Evolutionary conservation across 2,113 vertebrate species (phyloP).

Genomic region (Tonatia bakeri): DNA sequence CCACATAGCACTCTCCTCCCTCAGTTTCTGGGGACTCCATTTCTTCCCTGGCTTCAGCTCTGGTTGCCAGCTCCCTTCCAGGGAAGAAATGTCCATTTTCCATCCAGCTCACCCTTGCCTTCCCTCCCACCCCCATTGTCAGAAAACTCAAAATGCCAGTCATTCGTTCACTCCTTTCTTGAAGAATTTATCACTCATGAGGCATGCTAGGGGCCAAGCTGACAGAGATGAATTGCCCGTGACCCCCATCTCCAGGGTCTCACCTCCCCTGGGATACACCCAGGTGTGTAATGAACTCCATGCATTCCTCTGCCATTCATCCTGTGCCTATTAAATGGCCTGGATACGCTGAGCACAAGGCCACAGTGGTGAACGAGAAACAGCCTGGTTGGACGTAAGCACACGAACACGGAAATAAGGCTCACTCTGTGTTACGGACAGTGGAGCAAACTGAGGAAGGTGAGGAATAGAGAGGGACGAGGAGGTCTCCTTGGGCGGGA

Average conservation of each 20-base stretch:
- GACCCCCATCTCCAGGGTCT: neutral
- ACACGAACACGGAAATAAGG: neutral
- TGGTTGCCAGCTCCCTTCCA: neutral
- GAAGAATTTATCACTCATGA: neutral
- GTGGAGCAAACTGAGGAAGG: neutral
- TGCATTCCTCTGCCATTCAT: too few relatives aligned
- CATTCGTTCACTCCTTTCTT: neutral
- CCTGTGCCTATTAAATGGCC: neutral
- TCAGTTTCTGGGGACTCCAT: neutral
- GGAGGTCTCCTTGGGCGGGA: too few relatives aligned
- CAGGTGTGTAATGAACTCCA: rapidly evolving
- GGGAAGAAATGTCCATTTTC: neutral
- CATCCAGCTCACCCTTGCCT: neutral
- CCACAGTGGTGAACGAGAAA: neutral
- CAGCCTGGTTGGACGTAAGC: neutral
- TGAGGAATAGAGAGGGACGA: too few relatives aligned
- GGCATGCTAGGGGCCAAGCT: neutral
- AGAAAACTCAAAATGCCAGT: neutral
- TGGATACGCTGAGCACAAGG: neutral
- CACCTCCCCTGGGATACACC: neutral
- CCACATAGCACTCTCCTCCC: neutral
- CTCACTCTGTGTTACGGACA: neutral
- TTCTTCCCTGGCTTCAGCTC: neutral
- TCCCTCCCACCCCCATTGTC: neutral
- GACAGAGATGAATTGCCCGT: neutral